Evolutionary conservation across 2,113 vertebrate species (phyloP).

Genomic region (Symphodus melops): DNA sequence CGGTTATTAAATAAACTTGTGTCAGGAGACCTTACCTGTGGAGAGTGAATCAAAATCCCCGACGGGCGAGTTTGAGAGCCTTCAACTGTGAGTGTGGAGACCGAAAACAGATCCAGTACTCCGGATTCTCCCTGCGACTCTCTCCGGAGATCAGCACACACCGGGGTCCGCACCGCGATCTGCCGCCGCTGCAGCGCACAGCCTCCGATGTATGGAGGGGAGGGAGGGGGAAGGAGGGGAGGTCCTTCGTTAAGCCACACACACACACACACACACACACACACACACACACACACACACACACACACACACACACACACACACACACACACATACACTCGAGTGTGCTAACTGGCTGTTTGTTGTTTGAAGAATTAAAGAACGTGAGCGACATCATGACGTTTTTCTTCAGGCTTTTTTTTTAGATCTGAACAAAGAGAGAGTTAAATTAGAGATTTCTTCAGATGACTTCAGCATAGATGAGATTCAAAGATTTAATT

Average conservation of each 20-base stretch:
- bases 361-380: neutral
- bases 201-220: constrained; percentile 58
- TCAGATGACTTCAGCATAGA: no score
- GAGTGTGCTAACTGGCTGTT: neutral
- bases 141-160: constrained; percentile 48
- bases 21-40: constrained; percentile 58
- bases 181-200: constrained; percentile 70
- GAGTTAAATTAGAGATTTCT: no score
- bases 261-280: no score
- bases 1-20: constrained; percentile 56
- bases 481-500: no score
- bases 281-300: no score
- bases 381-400: neutral
- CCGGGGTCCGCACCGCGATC: constrained; percentile 53
- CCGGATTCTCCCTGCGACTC: constrained; percentile 30
- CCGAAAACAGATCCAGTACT: constrained; percentile 32
- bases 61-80: neutral
- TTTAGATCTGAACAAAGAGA: no score
- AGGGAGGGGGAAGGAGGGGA: neutral
- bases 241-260: constrained; percentile 20
- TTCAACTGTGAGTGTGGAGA: neutral
- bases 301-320: no score
- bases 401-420: no score
- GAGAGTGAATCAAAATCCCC: constrained; percentile 19
- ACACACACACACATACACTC: no score